Percentiles rank a stretch among this genome's conserved stretches.
phyloP scores from a whole-genome alignment of 64 coral and sea anemone species.

The Platygyra sinensis region DNA sequence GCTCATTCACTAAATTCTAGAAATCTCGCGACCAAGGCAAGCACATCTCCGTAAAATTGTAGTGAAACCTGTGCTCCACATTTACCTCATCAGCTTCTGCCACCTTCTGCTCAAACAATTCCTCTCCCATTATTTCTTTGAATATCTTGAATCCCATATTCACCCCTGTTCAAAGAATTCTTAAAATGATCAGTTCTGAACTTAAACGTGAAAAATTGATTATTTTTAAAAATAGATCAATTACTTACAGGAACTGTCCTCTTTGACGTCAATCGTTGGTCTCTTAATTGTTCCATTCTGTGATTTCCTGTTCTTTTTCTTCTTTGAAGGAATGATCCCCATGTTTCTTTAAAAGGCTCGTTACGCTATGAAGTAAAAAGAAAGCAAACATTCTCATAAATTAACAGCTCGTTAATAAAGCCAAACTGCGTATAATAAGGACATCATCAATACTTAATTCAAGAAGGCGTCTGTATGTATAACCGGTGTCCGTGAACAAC shows the following conservation, averaged over 20 bases:
- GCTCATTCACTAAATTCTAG: too few relatives aligned
- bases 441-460: too few relatives aligned
- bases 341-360: background rate
- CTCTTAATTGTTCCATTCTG: background rate
- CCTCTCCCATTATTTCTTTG: slow-evolving; percentile 81
- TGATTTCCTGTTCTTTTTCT: background rate
- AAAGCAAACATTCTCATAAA: background rate
- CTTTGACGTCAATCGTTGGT: background rate
- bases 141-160: slow-evolving; percentile 68
- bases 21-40: too few relatives aligned
- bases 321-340: slow-evolving; percentile 38
- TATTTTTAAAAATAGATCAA: background rate
- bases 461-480: too few relatives aligned
- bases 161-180: slow-evolving; percentile 43
- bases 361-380: background rate
- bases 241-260: background rate
- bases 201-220: background rate
- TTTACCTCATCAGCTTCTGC: slow-evolving; percentile 66
- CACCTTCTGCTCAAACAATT: slow-evolving; percentile 67
- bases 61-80: background rate
- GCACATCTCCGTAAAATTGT: background rate
- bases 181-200: background rate
- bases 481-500: too few relatives aligned
- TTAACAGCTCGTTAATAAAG: too few relatives aligned
- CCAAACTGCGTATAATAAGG: too few relatives aligned